These are phyloP conservation scores for Cyrtorhinus lividipennis DNA, from an alignment of 1,140 invertebrate genomes.

Conservation along the genomic window DNA sequence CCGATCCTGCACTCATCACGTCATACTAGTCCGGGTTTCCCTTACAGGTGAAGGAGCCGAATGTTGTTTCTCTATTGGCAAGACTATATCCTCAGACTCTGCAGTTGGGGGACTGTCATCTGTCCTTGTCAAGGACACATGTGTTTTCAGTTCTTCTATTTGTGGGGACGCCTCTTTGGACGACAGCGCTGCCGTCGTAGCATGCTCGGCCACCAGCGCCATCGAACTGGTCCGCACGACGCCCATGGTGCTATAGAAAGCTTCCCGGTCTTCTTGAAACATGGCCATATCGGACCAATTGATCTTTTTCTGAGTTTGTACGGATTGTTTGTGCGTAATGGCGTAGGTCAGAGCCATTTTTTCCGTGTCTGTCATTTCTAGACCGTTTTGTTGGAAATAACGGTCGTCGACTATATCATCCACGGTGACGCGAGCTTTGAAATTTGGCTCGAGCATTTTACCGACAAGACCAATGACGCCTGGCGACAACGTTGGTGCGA, in stretches of 20 bases:
- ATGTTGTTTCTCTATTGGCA: too few relatives aligned
- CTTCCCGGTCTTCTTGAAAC: not conserved
- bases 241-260: not conserved
- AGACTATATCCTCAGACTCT: too few relatives aligned
- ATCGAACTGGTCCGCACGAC: too few relatives aligned
- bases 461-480: slow-evolving; percentile 43
- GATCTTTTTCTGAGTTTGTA: not conserved
- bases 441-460: slow-evolving; percentile 50
- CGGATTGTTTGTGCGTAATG: not conserved
- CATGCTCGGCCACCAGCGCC: too few relatives aligned
- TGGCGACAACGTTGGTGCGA: slow-evolving; percentile 31
- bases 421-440: slow-evolving; percentile 37
- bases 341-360: not conserved
- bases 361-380: slow-evolving; percentile 10
- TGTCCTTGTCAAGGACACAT: too few relatives aligned
- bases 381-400: slow-evolving; percentile 30
- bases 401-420: slow-evolving; percentile 37
- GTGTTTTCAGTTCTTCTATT: too few relatives aligned
- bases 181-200: too few relatives aligned
- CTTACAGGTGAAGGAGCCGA: too few relatives aligned
- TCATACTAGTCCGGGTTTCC: too few relatives aligned
- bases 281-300: not conserved
- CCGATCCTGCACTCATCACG: too few relatives aligned
- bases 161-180: too few relatives aligned
- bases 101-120: too few relatives aligned